These are phyloP conservation scores for Falco peregrinus DNA, from an alignment of 2,797 vertebrate species.

Conservation along the genomic window DNA sequence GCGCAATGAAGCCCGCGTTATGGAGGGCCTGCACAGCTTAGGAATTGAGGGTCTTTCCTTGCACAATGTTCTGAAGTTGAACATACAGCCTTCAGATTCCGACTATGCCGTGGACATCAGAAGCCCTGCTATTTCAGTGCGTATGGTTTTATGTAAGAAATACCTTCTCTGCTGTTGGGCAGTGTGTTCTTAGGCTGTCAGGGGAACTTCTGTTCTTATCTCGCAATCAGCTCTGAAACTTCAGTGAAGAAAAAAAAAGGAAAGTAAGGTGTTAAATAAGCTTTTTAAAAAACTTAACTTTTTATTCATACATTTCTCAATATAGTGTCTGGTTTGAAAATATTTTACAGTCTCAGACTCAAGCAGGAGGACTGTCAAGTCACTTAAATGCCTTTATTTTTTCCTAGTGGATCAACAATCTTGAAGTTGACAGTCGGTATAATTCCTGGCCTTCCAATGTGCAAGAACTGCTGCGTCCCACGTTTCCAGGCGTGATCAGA, in stretches of 20 bases:
- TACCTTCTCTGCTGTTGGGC: background rate
- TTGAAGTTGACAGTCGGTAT: constrained; percentile 91
- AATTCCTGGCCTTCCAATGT: constrained; percentile 92
- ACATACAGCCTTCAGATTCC: constrained; percentile 91
- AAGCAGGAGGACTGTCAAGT: background rate
- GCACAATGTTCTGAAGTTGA: constrained; percentile 92
- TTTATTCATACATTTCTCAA: background rate
- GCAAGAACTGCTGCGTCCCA: constrained; percentile 94
- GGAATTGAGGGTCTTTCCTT: constrained; percentile 89
- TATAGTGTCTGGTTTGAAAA: background rate
- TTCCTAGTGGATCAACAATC: constrained; percentile 94
- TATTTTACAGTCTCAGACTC: background rate
- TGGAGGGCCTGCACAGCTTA: constrained; percentile 95
- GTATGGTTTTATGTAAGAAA: constrained; percentile 15
- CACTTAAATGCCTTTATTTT: background rate
- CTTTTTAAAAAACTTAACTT: background rate
- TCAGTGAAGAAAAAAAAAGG: background rate
- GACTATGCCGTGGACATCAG: constrained; percentile 97
- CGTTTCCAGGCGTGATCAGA: constrained; percentile 96
- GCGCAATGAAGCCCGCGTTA: constrained; percentile 91
- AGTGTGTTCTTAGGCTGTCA: background rate
- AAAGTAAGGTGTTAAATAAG: background rate
- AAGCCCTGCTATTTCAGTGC: constrained; percentile 88
- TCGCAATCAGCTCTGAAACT: background rate
- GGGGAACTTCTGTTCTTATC: background rate